Base-by-base conservation (phyloP, 2,888 invertebrate genomes). In the Adela reaumurella region DNA sequence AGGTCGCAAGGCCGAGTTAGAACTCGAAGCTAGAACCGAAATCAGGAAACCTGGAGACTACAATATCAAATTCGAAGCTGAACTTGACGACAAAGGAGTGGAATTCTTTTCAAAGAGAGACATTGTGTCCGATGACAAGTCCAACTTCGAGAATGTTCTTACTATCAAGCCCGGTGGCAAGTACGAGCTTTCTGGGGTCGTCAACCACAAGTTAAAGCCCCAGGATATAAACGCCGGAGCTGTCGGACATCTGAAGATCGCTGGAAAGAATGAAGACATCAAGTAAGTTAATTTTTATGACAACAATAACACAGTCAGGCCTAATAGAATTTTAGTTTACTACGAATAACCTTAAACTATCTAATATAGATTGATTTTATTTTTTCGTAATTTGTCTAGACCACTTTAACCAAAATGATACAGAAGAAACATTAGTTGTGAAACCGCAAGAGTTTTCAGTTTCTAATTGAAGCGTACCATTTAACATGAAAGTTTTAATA, bases 131-230 rank as follows among this genome's bases (percentile, higher is more conserved):
- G 65, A 69, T 14, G 74, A 81, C 24, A 85, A 85, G 59, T 85
- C 84, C 1, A 86, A 87, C 59, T 76, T 85, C 43, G 77, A 81
- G 43, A 83, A 86, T 57, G 79, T 77, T 35, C 51, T 89, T 8
- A 74, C 78, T 3, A 56, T 88, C 16, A 83, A 83, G 20, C 80
- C 81, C 45, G 79, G 84, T 11, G 84, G 83, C 47, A 87, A 82
- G 59, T 82, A 86, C 58, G 83, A 85, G 57, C 64, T 86, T 0
- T 82, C 82, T 20, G 84, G 86, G 46, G 76, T 80, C 0, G 67
- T 87, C 0, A 66, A 71, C 1, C 84, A 87, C 59, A 81, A 74
- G 47, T 63, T 74, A 3, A 77, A 78, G 56, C 70, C 78, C 1
- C 80, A 83, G 48, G 83, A 85, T 53, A 56, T 82, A 16, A 73